Base-by-base conservation (phyloP, 2,888 invertebrate species). In the Acronicta leporina region DNA sequence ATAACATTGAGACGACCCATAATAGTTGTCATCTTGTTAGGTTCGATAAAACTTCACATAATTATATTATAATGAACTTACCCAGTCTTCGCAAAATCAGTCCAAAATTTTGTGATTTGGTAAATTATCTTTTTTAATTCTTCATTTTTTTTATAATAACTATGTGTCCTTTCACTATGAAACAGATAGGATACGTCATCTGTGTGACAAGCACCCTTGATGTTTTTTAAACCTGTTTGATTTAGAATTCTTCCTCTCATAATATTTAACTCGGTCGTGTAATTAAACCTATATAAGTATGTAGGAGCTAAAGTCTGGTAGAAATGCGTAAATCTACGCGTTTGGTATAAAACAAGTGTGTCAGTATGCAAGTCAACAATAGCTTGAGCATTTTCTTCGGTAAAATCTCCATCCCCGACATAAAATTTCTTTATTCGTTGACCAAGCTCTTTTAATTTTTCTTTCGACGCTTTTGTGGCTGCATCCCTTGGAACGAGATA, bases 111-210 rank as follows among this genome's bases (percentile, higher is more conserved):
- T 0, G 93, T 92, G 33, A 95, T 68, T 41, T 87, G 76, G 38
- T 82, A 82, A 0, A 87, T 83, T 66, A 93, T 87, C 35, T 83
- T 84, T 58, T 86, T 87, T 8, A 86, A 56, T 5, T 83, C 71
- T 2, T 86, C 83, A 15, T 86, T 84, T 5, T 83, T 73, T 46
- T 76, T 70, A 30, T 88, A 91, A 13, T 80, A 79, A 45, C 90
- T 85, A 51, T 86, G 86, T 46, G 88, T 90, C 5, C 79, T 60
- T 10, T 84, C 82, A 40, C 85, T 86, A 47, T 87, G 91, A 57
- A 95, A 95, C 5, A 92, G 47, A 70, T 95, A 95, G 43, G 88
- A 89, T 9, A 95, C 15, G 2, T 95, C 95, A 61, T 95, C 95
- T 0, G 89, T 92, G 46, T 95, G 95, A 30, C 88, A 86, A 0